phyloP scores from a whole-genome alignment of 2,888 invertebrate genomes.

The Emmelina monodactyla region DNA sequence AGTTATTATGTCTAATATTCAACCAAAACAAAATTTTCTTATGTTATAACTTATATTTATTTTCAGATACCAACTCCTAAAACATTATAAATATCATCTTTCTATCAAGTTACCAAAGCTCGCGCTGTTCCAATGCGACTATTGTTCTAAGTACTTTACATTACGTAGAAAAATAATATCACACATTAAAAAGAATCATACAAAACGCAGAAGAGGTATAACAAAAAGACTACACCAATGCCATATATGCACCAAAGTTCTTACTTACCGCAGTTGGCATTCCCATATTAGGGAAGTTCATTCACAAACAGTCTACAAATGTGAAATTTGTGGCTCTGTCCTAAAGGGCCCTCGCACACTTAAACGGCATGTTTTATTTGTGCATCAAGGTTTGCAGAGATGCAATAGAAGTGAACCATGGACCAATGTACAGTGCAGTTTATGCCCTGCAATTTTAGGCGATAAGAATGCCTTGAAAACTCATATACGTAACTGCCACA shows the following conservation, averaged over 20 bases:
- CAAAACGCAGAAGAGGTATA: too few species aligned
- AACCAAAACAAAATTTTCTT: too few species aligned
- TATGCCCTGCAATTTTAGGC: conserved; percentile 17
- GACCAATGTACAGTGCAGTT: conserved; percentile 13
- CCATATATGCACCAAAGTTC: conserved; percentile 17
- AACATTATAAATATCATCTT: too few species aligned
- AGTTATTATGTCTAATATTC: too few species aligned
- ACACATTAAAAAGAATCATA: too few species aligned
- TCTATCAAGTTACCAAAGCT: too few species aligned
- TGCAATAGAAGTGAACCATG: neutral
- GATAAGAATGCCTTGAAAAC: conserved; percentile 15
- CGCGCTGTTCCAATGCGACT: too few species aligned
- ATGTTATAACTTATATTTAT: too few species aligned
- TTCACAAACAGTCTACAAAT: neutral
- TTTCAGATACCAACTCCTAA: too few species aligned
- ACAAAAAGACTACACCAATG: conserved; percentile 11
- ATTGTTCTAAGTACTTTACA: too few species aligned
- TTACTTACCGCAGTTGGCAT: conserved; percentile 19
- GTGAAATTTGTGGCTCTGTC: neutral
- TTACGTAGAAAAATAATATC: too few species aligned
- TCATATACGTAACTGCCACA: conserved; percentile 24
- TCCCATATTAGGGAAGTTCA: conserved; percentile 20
- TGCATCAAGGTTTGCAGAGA: conserved; percentile 6
- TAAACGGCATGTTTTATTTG: conserved; percentile 7
- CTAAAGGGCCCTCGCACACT: neutral